phyloP scores from a whole-genome alignment of 2,888 invertebrate species.

The Tinea pellionella region DNA sequence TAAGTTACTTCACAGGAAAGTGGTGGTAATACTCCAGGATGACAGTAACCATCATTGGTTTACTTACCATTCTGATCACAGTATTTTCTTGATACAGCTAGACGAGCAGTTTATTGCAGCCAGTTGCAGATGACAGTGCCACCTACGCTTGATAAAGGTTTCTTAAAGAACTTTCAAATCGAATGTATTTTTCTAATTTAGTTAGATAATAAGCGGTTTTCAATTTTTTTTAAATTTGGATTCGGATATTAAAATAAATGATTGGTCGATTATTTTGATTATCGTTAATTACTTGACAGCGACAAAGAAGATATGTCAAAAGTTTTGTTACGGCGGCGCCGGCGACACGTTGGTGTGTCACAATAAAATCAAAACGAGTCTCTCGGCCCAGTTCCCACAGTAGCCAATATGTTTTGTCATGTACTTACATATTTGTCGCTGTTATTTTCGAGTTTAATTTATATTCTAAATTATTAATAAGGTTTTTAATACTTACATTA shows the following conservation, averaged over 20 bases:
- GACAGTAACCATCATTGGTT: no score
- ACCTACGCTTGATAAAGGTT: no score
- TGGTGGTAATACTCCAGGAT: no score
- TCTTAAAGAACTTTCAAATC: no score
- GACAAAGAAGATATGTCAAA: conserved; percentile 15
- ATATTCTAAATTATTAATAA: no score
- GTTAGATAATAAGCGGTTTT: neutral
- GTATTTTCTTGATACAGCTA: no score
- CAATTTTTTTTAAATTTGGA: neutral
- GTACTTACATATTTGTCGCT: conserved; percentile 5
- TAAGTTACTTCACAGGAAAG: no score
- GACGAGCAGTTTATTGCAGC: no score
- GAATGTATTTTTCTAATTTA: no score
- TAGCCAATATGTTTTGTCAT: conserved; percentile 25
- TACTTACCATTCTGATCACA: no score
- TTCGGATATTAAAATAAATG: neutral
- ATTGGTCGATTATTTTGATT: neutral
- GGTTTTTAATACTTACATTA: no score
- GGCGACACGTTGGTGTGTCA: conserved; percentile 32
- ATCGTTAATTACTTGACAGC: neutral
- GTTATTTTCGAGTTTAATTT: neutral
- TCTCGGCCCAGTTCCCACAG: conserved; percentile 59
- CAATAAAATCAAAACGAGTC: conserved; percentile 39
- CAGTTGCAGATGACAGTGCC: no score
- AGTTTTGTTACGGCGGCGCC: conserved; percentile 45